A percentile compares a stretch with the other conserved stretches of the same genome.
These are phyloP conservation scores for Ceyx cyanopectus DNA, from an alignment of 2,113 vertebrate species.

Conservation along the genomic window DNA sequence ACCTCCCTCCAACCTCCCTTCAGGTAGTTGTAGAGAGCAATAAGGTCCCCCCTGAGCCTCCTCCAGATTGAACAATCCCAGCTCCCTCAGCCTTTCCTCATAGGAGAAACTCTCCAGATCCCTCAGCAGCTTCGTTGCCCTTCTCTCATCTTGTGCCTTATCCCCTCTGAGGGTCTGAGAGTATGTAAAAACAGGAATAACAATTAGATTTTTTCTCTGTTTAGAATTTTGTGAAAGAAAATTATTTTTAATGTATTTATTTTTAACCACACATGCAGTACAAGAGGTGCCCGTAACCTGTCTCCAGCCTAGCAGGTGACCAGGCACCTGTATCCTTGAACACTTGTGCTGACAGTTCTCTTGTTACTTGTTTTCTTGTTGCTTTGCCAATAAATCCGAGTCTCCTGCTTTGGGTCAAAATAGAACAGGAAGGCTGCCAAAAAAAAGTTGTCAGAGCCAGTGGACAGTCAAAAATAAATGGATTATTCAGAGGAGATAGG, in stretches of 20 bases:
- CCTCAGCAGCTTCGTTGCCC: too few species aligned
- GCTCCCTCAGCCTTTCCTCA: too few species aligned
- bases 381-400: not conserved
- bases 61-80: too few species aligned
- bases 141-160: too few species aligned
- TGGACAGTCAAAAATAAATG: not conserved
- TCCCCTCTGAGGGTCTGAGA: too few species aligned
- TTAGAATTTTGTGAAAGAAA: not conserved
- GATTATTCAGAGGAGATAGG: not conserved
- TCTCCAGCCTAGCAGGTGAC: not conserved
- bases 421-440: not conserved
- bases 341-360: not conserved
- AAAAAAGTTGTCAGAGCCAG: not conserved
- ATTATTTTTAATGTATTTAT: not conserved
- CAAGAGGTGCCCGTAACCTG: not conserved
- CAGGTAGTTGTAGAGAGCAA: too few species aligned
- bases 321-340: not conserved
- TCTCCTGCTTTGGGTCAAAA: not conserved
- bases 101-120: too few species aligned
- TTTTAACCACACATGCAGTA: not conserved
- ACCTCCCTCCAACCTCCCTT: too few species aligned
- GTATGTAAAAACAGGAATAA: not conserved
- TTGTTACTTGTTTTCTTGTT: not conserved
- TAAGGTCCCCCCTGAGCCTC: too few species aligned
- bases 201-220: not conserved